A percentile compares a stretch with the other conserved stretches of the same genome.
Conservation (phyloP, 64 coral and sea anemone species). For the Trachythela sp. region DNA sequence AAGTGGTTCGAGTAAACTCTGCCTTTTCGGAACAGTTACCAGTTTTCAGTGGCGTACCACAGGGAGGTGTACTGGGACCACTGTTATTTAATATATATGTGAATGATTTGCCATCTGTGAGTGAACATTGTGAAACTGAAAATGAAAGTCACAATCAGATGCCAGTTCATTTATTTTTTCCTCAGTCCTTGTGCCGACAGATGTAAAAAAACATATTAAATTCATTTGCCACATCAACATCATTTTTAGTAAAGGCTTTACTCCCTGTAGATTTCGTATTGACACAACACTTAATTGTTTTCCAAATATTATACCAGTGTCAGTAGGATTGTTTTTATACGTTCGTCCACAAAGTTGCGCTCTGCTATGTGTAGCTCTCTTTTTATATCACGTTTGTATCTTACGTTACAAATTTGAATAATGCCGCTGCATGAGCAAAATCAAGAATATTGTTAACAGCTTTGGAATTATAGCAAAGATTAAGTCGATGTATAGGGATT, state of each 20-base stretch:
- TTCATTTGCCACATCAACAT: no score
- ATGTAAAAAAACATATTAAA: no score
- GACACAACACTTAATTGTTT: constrained; percentile 45
- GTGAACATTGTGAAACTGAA: no score
- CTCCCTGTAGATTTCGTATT: constrained; percentile 19
- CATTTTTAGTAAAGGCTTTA: neutral
- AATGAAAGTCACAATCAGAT: neutral
- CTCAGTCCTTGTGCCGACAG: neutral
- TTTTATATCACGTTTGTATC: constrained; percentile 42
- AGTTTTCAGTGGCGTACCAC: no score
- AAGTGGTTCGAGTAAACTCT: no score
- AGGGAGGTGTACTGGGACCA: no score
- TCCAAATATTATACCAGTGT: constrained; percentile 43
- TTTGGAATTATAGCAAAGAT: no score
- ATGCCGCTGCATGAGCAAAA: no score
- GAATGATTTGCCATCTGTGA: neutral
- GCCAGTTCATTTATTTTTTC: neutral
- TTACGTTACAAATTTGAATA: no score
- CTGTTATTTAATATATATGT: neutral
- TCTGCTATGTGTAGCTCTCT: neutral
- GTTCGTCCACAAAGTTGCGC: constrained; percentile 24
- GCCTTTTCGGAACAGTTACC: no score
- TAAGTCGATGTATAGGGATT: no score
- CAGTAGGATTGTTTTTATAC: constrained; percentile 32
- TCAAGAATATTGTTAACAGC: no score